Conservation (phyloP, 92 coral and sea anemone genomes). For the Virgularia gustaviana region DNA sequence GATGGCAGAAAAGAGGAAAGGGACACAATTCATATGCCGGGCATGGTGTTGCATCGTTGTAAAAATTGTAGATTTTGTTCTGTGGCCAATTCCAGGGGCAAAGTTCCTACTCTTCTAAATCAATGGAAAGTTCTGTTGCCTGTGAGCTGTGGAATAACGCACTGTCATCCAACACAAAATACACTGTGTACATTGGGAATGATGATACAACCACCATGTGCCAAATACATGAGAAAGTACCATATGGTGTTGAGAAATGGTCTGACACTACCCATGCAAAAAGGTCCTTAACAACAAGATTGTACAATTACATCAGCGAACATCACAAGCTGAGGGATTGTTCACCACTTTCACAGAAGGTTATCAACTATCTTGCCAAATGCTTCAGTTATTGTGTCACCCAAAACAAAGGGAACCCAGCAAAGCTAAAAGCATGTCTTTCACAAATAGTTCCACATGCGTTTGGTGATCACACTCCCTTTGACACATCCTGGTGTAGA, state of each 20-base stretch:
- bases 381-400: slow-evolving; percentile 22
- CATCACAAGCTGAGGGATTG: slow-evolving; percentile 22
- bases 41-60: no score
- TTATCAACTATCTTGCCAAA: no score
- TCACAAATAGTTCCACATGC: slow-evolving; percentile 30
- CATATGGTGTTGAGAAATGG: no score
- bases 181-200: slow-evolving; percentile 15
- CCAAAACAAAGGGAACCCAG: slow-evolving; percentile 27
- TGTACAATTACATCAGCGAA: slow-evolving; percentile 34
- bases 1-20: no score
- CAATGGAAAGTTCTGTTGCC: slow-evolving; percentile 40
- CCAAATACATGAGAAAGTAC: slow-evolving; percentile 8
- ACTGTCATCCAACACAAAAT: slow-evolving; percentile 6
- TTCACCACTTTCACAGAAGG: slow-evolving; percentile 26
- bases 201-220: slow-evolving; percentile 34
- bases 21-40: no score
- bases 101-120: slow-evolving; percentile 33
- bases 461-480: slow-evolving; percentile 31
- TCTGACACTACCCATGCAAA: slow-evolving; percentile 29
- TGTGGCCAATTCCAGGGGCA: background rate
- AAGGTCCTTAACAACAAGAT: slow-evolving; percentile 29
- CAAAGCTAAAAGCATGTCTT: background rate
- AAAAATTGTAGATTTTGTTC: slow-evolving; percentile 36
- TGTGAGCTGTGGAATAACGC: slow-evolving; percentile 31
- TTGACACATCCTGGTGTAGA: background rate